Evolutionary conservation across 2,113 vertebrate species (phyloP), one percentile per base, ranked within the genome.

Genomic region (Pelodiscus sinensis): DNA sequence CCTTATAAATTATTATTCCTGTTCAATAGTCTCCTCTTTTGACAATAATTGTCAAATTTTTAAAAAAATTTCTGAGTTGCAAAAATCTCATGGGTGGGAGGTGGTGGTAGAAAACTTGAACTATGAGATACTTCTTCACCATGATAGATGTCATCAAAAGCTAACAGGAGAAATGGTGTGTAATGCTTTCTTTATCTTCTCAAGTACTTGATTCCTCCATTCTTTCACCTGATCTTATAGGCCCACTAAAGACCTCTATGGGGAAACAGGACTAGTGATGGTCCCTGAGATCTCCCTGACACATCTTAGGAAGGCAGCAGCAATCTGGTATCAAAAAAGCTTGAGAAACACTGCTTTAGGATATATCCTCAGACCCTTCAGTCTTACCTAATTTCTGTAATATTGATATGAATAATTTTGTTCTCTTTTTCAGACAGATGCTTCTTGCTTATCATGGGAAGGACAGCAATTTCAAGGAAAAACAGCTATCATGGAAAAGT

Each of bases 361-460:
- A 14, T 80, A 12, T 35, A 51, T 79, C 19, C 31, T 60, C 16
- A 25, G 11, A 87, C 44, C 56, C 22, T 88, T 60, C n/a, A 78
- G 56, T 56, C 55, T 44, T 75, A 56, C 50, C 56, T 90, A 77
- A 11, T 16, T 54, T 68, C 78, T 25, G 57, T 55, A 62, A 27
- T 35, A 75, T 77, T 22, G 51, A 35, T 22, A 31, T 81, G 21
- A 21, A n/a, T 86, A 55, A 27, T n/a, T 21, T 54, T 5, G 12
- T 31, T 58, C 89, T 55, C 79, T 62, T 52, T 51, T 65, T 31
- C 82, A 97, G 97, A 94, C 93, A 51, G 95, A 98, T 60, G 85
- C 84, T 35, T 96, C 98, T 35, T 98, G 96, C 94, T 97, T 98
- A 91, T 98, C 98, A 2, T 98, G 98, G 97, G 98, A 98, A 96